A percentile compares a stretch with the other conserved stretches of the same genome.
phyloP scores from a whole-genome alignment of 2,888 invertebrate genomes.

The Cosmia trapezina region DNA sequence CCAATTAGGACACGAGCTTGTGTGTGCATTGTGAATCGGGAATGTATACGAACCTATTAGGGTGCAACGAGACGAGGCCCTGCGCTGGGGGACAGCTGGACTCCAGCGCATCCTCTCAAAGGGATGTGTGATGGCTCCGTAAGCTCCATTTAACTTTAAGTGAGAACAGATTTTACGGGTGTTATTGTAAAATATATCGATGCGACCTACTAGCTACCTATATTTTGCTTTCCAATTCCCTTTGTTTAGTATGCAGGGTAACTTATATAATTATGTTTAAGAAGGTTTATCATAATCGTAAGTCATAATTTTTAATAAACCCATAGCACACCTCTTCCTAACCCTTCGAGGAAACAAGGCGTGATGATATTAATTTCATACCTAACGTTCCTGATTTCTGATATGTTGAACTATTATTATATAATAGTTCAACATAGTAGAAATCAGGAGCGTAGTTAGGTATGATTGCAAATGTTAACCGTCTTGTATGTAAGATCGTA shows the following conservation, averaged over 20 bases:
- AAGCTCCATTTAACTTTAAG: background rate
- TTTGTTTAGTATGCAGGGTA: too few relatives aligned
- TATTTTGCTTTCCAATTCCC: background rate
- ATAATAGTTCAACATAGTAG: background rate
- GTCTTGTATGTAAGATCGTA: background rate
- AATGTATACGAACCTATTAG: slow-evolving; percentile 45
- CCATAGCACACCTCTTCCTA: too few relatives aligned
- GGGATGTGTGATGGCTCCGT: slow-evolving; percentile 47
- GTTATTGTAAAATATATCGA: background rate
- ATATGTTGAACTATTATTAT: too few relatives aligned
- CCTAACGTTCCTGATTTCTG: too few relatives aligned
- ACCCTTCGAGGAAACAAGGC: too few relatives aligned
- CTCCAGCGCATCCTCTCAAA: slow-evolving; percentile 56
- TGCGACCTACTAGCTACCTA: background rate
- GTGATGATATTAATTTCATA: background rate
- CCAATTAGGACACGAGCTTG: slow-evolving; percentile 50
- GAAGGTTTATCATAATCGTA: background rate
- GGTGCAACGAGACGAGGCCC: slow-evolving; percentile 37
- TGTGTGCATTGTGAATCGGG: slow-evolving; percentile 40
- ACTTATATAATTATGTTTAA: slow-evolving; percentile 12
- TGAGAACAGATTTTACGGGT: background rate
- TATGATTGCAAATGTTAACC: background rate
- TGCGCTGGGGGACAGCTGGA: slow-evolving; percentile 20
- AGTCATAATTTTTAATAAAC: too few relatives aligned
- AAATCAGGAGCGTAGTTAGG: background rate